phyloP scores from a whole-genome alignment of 2,113 vertebrate genomes.

The Poicephalus gulielmi region DNA sequence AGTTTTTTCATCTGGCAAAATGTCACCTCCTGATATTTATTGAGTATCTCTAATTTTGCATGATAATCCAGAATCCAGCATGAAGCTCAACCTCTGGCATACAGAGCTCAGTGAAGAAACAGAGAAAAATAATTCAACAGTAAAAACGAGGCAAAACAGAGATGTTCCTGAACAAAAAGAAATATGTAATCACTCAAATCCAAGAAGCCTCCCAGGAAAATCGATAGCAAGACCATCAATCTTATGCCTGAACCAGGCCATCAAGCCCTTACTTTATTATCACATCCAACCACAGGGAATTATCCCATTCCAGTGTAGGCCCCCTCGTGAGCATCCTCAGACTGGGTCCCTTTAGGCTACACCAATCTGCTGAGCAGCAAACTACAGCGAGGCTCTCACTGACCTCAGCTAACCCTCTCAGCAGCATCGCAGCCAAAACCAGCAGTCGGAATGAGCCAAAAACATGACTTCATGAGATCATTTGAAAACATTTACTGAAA shows the following conservation, averaged over 20 bases:
- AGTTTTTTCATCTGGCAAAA: neutral
- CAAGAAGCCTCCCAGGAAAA: neutral
- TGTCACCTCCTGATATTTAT: neutral
- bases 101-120: neutral
- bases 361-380: neutral
- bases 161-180: neutral
- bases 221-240: neutral
- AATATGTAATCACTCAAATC: neutral
- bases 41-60: neutral
- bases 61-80: neutral
- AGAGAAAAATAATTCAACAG: neutral
- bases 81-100: neutral
- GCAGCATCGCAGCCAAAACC: slow-evolving; percentile 5
- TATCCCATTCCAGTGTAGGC: neutral
- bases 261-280: neutral
- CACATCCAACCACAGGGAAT: neutral
- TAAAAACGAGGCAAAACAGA: neutral
- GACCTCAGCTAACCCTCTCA: slow-evolving; percentile 58
- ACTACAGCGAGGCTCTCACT: neutral
- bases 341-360: neutral
- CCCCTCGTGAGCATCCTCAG: neutral
- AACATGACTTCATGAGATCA: slow-evolving; percentile 56
- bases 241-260: neutral
- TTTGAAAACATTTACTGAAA: slow-evolving; percentile 57
- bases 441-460: slow-evolving; percentile 51